Conservation (phyloP, 37 sponge, comb jelly and placozoan genomes). For the Chondrosia reniformis region DNA sequence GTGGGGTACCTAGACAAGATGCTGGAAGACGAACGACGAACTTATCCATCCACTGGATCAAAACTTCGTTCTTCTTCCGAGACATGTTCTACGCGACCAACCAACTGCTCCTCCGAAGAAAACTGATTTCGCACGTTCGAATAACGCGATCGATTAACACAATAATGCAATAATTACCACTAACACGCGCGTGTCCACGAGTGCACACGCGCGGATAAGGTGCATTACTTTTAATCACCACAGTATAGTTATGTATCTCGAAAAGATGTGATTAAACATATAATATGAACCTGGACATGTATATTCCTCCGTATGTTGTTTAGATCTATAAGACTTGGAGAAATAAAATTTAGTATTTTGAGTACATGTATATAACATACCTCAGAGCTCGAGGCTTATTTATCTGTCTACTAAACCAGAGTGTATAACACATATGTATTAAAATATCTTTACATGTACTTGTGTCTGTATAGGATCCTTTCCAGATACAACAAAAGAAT, state of each 20-base stretch:
- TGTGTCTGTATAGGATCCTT: constrained; percentile 30
- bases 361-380: neutral
- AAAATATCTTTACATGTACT: neutral
- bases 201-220: neutral
- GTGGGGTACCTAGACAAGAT: constrained; percentile 1
- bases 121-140: constrained; percentile 7
- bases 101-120: constrained; percentile 39
- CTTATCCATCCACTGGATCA: neutral
- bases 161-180: too few relatives aligned
- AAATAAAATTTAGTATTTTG: neutral
- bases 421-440: neutral
- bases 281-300: too few relatives aligned
- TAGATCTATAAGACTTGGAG: constrained; percentile 10
- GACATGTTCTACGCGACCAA: neutral
- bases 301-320: too few relatives aligned
- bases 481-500: constrained; percentile 42
- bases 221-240: neutral
- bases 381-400: neutral
- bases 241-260: neutral
- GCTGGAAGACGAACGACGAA: neutral
- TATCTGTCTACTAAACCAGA: neutral
- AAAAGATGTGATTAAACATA: too few relatives aligned
- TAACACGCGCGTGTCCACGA: too few relatives aligned
- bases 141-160: neutral
- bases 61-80: neutral